phyloP scores from a whole-genome alignment of 2,888 invertebrate species.

The Automeris io region DNA sequence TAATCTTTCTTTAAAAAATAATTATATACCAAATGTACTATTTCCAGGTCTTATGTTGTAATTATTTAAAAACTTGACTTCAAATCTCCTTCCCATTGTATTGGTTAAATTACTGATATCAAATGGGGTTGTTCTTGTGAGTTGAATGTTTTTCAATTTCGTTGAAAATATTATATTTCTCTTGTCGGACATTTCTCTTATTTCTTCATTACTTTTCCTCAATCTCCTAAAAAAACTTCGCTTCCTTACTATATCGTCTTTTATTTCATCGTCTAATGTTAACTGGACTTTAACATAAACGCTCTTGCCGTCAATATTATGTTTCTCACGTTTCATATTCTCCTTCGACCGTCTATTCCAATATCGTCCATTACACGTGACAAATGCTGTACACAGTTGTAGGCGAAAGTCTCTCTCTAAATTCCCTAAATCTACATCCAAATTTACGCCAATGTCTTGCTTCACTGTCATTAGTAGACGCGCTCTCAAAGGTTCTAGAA shows the following conservation, averaged over 20 bases:
- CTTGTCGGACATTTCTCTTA: conserved; percentile 1
- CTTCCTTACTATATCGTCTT: conserved; percentile 13
- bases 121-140: background rate
- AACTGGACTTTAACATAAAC: conserved; percentile 37
- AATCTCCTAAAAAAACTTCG: conserved; percentile 3
- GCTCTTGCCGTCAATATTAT: conserved; percentile 17
- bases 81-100: too few relatives aligned
- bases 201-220: background rate
- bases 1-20: too few relatives aligned
- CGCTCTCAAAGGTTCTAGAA: conserved; percentile 19
- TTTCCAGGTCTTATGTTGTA: too few relatives aligned
- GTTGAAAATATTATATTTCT: conserved; percentile 5
- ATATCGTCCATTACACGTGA: conserved; percentile 36
- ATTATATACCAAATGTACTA: too few relatives aligned
- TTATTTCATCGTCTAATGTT: conserved; percentile 30
- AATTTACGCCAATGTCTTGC: conserved; percentile 38
- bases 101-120: background rate
- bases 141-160: background rate
- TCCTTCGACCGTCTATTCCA: conserved; percentile 10
- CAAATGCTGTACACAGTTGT: conserved; percentile 39
- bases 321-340: too few relatives aligned
- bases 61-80: too few relatives aligned
- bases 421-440: conserved; percentile 40
- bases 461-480: conserved; percentile 23
- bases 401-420: conserved; percentile 24